phyloP scores from a whole-genome alignment of 2,113 vertebrate species.

The Eolophus roseicapilla region DNA sequence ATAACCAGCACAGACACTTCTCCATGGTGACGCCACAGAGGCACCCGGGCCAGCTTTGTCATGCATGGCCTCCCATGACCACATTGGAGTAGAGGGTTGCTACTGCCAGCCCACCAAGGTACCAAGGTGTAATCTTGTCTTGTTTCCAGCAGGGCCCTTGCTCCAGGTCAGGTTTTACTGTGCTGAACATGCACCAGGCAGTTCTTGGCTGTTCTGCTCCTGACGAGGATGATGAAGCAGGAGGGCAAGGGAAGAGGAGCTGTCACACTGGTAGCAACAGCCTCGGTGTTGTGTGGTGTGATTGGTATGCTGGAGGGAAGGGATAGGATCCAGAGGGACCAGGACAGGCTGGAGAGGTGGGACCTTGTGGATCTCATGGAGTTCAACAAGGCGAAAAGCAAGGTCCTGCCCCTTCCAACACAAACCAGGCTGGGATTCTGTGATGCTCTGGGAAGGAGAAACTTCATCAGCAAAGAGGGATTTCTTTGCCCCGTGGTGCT shows the following conservation, averaged over 20 bases:
- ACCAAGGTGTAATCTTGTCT: not conserved
- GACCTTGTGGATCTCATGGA: not conserved
- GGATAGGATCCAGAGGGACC: not conserved
- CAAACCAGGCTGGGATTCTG: not conserved
- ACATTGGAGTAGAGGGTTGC: not conserved
- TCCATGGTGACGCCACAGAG: not conserved
- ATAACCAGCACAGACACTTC: not conserved
- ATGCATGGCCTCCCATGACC: not conserved
- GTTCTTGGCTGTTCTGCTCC: not conserved
- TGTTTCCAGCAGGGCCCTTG: not conserved
- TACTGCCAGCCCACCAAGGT: not conserved
- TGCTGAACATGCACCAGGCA: not conserved
- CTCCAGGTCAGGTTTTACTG: not conserved
- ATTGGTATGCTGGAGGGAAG: not conserved
- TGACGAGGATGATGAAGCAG: not conserved
- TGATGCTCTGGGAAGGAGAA: not conserved
- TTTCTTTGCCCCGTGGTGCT: not conserved
- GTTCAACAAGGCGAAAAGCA: not conserved
- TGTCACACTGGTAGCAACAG: not conserved
- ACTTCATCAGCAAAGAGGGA: not conserved
- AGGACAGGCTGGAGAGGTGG: not conserved
- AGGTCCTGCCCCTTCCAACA: not conserved
- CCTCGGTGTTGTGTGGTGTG: not conserved
- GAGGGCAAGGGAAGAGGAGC: not conserved
- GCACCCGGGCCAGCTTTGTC: accelerated